A percentile compares a stretch with the other conserved stretches of the same genome.
These are phyloP conservation scores for Erebia ligea DNA, from an alignment of 2,888 invertebrate species.

Conservation along the genomic window DNA sequence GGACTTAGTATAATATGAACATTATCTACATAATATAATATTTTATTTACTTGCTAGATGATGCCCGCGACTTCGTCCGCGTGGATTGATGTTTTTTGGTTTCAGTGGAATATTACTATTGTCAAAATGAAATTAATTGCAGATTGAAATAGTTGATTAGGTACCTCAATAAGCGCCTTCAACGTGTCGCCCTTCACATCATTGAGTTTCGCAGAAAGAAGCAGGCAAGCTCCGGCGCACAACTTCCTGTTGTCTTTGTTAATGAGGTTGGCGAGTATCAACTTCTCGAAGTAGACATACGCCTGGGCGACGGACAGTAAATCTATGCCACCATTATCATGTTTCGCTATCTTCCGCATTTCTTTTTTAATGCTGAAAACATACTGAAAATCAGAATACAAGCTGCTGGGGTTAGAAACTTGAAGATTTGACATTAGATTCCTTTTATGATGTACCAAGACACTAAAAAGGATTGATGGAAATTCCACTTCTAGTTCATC, in stretches of 20 bases:
- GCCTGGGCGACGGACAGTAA: constrained; percentile 97
- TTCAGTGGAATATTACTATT: no score
- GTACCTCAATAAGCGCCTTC: constrained; percentile 95
- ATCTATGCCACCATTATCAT: constrained; percentile 91
- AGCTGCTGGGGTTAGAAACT: no score
- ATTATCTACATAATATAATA: no score
- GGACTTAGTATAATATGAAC: no score
- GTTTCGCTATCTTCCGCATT: constrained; percentile 95
- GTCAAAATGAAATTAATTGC: no score
- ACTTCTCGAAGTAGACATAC: constrained; percentile 99
- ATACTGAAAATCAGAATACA: not conserved
- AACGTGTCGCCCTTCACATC: constrained; percentile 96
- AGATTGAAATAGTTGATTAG: constrained; percentile 39
- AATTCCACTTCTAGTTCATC: no score
- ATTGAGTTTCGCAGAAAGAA: constrained; percentile 97
- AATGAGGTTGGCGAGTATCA: constrained; percentile 95
- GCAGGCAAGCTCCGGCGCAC: constrained; percentile 96
- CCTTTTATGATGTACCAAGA: no score
- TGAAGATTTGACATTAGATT: no score
- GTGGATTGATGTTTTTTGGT: no score
- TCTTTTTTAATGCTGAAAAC: constrained; percentile 94
- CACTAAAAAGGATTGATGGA: no score
- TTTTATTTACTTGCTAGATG: no score
- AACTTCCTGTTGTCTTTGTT: constrained; percentile 98
- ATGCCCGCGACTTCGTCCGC: no score